Conservation (phyloP, 2,888 invertebrate genomes). For the Acanthopleura granulata region DNA sequence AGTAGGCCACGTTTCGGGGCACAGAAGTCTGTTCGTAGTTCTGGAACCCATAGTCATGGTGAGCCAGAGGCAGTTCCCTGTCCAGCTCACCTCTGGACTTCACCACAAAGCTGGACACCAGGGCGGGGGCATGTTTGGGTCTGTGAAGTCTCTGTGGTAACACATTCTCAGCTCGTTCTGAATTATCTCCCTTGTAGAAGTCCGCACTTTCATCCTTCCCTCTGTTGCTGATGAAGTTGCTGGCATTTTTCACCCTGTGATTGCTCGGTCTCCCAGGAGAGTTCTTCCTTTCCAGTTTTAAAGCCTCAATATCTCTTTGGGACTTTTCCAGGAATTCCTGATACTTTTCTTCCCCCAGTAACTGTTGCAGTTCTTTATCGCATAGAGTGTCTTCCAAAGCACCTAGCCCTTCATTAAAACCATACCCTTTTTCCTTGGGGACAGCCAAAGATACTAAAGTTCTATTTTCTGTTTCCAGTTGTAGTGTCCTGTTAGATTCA, state of each 20-base stretch:
- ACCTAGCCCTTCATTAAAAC: background rate
- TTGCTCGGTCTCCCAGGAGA: background rate
- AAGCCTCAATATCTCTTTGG: slow-evolving; percentile 41
- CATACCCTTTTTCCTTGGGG: background rate
- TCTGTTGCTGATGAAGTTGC: background rate
- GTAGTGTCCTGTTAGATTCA: slow-evolving; percentile 33
- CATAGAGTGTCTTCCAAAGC: slow-evolving; percentile 35
- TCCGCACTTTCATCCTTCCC: background rate
- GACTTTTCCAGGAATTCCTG: slow-evolving; percentile 47
- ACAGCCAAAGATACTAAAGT: background rate
- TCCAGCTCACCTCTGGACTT: background rate
- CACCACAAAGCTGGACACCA: background rate
- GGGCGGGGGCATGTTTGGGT: slow-evolving; percentile 1
- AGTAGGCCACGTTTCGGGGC: slow-evolving; percentile 51
- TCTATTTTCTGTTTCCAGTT: slow-evolving; percentile 21
- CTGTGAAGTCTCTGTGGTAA: background rate
- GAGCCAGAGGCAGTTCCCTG: background rate
- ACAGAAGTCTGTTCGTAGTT: slow-evolving; percentile 53
- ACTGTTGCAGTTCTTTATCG: slow-evolving; percentile 34
- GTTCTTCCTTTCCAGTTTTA: background rate
- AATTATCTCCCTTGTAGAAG: background rate
- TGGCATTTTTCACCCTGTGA: background rate
- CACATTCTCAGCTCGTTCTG: background rate
- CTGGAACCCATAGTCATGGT: background rate
- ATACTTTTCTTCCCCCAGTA: slow-evolving; percentile 47